These are phyloP conservation scores for Sinocyclocheilus maitianheensis DNA, from an alignment of 2,113 vertebrate genomes.

Conservation along the genomic window DNA sequence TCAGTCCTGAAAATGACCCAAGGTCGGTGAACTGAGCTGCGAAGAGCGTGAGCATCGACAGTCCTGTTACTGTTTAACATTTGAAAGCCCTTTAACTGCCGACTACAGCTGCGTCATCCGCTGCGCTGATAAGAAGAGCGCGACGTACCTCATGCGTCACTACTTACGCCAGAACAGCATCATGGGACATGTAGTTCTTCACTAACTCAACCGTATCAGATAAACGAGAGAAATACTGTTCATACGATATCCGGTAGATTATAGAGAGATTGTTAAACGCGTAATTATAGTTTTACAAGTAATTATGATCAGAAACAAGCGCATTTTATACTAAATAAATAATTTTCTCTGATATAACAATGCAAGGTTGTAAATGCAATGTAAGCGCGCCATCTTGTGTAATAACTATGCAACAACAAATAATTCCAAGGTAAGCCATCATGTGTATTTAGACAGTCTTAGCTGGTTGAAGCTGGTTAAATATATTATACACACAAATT, in stretches of 20 bases:
- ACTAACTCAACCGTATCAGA: neutral
- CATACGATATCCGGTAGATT: neutral
- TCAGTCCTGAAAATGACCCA: slow-evolving; percentile 22
- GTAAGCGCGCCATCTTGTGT: slow-evolving; percentile 17
- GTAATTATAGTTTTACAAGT: neutral
- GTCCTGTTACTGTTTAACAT: slow-evolving; percentile 50
- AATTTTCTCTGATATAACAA: neutral
- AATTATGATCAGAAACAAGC: neutral
- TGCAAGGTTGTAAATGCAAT: neutral
- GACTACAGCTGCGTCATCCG: slow-evolving; percentile 11
- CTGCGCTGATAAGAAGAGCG: neutral
- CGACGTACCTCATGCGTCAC: neutral
- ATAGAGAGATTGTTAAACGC: neutral
- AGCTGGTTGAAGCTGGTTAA: too few species aligned
- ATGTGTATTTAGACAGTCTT: neutral
- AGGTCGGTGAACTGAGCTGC: neutral
- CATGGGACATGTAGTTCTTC: slow-evolving; percentile 10
- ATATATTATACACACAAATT: too few species aligned
- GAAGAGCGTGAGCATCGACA: slow-evolving; percentile 14
- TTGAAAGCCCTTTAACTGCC: slow-evolving; percentile 41
- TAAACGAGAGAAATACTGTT: neutral
- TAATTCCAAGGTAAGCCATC: neutral
- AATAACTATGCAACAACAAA: neutral
- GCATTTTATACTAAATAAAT: neutral
- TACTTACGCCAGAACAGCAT: neutral